Evolutionary conservation across 2,797 vertebrate genomes (phyloP), one percentile per base, ranked within the genome.

Genomic region (Rhincodon typus): DNA sequence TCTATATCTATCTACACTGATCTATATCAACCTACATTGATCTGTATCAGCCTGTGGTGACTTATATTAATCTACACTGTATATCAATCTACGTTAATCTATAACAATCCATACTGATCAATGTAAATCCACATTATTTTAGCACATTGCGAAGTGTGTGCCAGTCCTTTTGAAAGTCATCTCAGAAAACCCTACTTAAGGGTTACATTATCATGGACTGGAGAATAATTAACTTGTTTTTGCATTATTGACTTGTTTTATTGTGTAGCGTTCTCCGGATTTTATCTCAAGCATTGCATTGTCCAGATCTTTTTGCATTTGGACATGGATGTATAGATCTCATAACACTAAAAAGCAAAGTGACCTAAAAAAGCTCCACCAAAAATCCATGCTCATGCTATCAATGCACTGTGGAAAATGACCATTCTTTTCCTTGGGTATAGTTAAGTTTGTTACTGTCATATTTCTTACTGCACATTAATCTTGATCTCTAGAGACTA

Each of bases 141-240:
- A 12, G 62, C 90, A 23, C 67, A 69, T 93, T 69, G 23, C 12
- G 25, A 67, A 42, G n/a, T 93, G 66, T 42, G 23, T 23, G 19
- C n/a, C 90, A 69, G 38, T 93, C 38, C n/a, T 69, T 93, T 93
- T 67, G 19, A 62, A 93, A 23, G n/a, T 67, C 17, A 42, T 21
- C 90, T 93, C 7, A 69, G 90, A 42, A 42, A 46, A 91, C 57
- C 8, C 90, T 93, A 62, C 90, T 93, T 93, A 62, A 69, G 62
- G 8, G 62, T 93, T 67, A 93, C 8, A 42, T 67, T 42, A 93
- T 42, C 7, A 3, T 42, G 21, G 67, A 93, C 17, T 19, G 69
- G n/a, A 93, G 62, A 38, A 21, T 93, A 69, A 93, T 93, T 93
- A 93, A 66, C n/a, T 42, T 93, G 62, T 69, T 93, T 93, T 93